Conservation (phyloP, 2,888 invertebrate species). For the Tricholauxania praeusta region DNA sequence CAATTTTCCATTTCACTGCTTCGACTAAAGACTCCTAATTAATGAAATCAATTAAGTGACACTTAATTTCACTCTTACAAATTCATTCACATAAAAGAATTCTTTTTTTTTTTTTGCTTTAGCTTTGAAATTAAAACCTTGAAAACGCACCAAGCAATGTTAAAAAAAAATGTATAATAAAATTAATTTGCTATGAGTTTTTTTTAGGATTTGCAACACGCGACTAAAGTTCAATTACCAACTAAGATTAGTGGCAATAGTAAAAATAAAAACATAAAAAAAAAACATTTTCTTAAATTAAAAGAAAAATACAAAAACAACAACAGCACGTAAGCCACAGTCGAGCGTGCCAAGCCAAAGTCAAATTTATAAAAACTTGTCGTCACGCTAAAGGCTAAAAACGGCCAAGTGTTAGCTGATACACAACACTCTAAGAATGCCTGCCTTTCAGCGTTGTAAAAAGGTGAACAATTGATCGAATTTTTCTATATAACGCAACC, state of each 20-base stretch:
- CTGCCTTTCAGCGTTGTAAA: too few relatives aligned
- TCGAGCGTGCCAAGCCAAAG: conserved; percentile 14
- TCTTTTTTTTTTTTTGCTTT: too few relatives aligned
- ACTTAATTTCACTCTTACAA: conserved; percentile 11
- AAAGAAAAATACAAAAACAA: background rate
- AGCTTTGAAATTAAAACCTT: too few relatives aligned
- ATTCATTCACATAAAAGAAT: background rate
- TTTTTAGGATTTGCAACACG: conserved; percentile 42
- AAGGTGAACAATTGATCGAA: too few relatives aligned
- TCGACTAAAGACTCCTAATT: background rate
- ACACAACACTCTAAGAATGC: too few relatives aligned
- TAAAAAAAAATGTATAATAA: too few relatives aligned
- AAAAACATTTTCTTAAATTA: background rate
- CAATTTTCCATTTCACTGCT: too few relatives aligned
- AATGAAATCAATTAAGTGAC: conserved; percentile 3
- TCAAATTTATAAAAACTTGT: conserved; percentile 35
- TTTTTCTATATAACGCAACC: too few relatives aligned
- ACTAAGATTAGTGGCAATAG: background rate
- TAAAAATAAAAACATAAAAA: background rate
- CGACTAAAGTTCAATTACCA: conserved; percentile 37
- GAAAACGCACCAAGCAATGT: too few relatives aligned
- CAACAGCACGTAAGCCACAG: conserved; percentile 12
- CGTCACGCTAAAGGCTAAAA: conserved; percentile 43
- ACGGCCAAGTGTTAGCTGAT: too few relatives aligned
- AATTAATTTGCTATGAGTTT: background rate